Conservation (phyloP, 2,113 vertebrate species). For the Aptenodytes forsteri region DNA sequence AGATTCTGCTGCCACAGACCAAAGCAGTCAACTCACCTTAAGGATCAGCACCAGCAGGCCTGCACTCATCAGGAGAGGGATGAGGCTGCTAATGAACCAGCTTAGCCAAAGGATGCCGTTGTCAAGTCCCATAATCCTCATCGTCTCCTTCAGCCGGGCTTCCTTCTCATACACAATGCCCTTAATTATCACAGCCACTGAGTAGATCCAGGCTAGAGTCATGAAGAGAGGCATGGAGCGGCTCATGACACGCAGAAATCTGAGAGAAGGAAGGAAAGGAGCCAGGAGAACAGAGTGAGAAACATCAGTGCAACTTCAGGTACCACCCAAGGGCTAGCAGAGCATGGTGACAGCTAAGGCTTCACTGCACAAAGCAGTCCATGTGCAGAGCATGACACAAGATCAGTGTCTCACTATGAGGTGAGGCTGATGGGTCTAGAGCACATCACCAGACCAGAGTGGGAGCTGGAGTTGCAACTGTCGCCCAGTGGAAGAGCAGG, state of each 20-base stretch:
- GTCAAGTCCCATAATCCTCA: conserved; percentile 96
- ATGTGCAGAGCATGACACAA: not conserved
- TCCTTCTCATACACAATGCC: conserved; percentile 98
- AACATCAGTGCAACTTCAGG: not conserved
- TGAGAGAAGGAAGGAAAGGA: conserved; percentile 35
- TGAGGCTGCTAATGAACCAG: conserved; percentile 96
- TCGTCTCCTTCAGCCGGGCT: conserved; percentile 94
- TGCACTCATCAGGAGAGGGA: conserved; percentile 92
- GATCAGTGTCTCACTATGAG: not conserved
- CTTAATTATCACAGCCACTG: conserved; percentile 96
- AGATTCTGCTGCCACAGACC: not conserved
- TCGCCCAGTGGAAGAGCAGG: rapidly evolving
- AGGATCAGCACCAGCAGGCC: conserved; percentile 88
- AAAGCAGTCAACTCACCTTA: conserved; percentile 81
- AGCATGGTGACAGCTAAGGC: not conserved
- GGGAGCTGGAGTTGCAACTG: not conserved
- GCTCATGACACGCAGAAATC: conserved; percentile 93
- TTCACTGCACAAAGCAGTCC: not conserved
- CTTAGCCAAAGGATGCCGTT: conserved; percentile 94
- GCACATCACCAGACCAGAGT: rapidly evolving
- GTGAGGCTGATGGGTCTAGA: not conserved
- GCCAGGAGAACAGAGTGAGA: not conserved
- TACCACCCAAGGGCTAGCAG: not conserved
- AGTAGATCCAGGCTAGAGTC: conserved; percentile 98
- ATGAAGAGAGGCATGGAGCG: conserved; percentile 98